Conservation (phyloP, 2,888 invertebrate genomes). For the Acrobasis consociella region DNA sequence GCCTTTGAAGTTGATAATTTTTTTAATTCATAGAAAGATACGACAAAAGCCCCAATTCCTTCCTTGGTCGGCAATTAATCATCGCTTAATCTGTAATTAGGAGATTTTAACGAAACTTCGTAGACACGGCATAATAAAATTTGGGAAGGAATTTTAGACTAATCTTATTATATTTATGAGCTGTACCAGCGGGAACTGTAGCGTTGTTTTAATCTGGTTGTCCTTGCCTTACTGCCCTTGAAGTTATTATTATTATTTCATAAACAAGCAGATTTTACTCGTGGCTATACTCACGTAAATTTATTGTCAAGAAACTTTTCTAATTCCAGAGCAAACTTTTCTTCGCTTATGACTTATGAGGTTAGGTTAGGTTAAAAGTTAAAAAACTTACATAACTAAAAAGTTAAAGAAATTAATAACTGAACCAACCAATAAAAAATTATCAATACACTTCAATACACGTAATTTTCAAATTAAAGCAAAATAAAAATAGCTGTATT, state of each 20-base stretch:
- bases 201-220: background rate
- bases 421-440: too few relatives aligned
- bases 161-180: conserved; percentile 4
- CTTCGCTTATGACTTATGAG: too few relatives aligned
- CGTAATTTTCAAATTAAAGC: too few relatives aligned
- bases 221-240: background rate
- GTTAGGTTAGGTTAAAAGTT: too few relatives aligned
- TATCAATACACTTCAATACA: too few relatives aligned
- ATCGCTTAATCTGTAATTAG: conserved; percentile 18
- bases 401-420: too few relatives aligned
- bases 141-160: background rate
- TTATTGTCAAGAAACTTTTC: too few relatives aligned
- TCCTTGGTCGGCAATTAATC: conserved; percentile 18
- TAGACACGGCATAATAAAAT: conserved; percentile 5
- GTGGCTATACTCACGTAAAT: background rate
- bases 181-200: background rate
- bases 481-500: background rate
- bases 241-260: background rate
- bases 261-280: background rate
- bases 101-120: conserved; percentile 14
- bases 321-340: too few relatives aligned
- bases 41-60: conserved; percentile 10
- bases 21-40: background rate
- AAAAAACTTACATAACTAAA: too few relatives aligned
- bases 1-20: background rate